Evolutionary conservation across 2,797 vertebrate species (phyloP), one percentile per base, ranked within the genome.

Genomic region (Adelosebastes latens): DNA sequence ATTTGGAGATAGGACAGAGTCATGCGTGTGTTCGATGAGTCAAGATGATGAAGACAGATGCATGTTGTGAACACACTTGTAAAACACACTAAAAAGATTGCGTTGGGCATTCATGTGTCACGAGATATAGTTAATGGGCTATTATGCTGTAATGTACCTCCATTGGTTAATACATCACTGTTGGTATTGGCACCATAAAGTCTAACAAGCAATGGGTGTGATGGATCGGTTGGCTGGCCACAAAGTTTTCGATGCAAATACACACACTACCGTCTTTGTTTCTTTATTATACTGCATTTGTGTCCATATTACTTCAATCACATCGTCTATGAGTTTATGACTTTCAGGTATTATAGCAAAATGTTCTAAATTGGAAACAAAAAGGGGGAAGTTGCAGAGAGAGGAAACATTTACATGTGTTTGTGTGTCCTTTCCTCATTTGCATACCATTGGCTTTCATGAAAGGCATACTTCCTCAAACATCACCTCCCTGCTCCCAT

Each of bases 231-330:
- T 55, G 52, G 36, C 72, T 3, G 22, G 32, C 66, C 32, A 24
- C 34, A 31, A 3, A 4, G 1, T 66, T 79, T 67, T 42, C 62
- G 14, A 73, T 82, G 73, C 77, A 87, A 85, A 85, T 58, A 32
- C 22, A 24, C 60, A 70, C 13, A 20, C 36, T 3, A 2, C 22
- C 22, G 12, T 27, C 14, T 27, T 42, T 78, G 12, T 22, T 42
- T 2, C 2, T 39, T 61, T 5, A 22, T 22, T 3, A 11, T 8
- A 8, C 10, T 16, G n/a, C n/a, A 25, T 49, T 24, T 39, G 29
- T 67, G 39, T 18, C 12, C 6, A 14, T 62, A 13, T 71, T 3
- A 5, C 10, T 29, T 29, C 8, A n/a, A 24, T 13, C 4, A 12
- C 1, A 16, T 65, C 3, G 29, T 10, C 6, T 8, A 5, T 14